Conservation (phyloP, 2,797 vertebrate genomes). For the Falco naumanni region DNA sequence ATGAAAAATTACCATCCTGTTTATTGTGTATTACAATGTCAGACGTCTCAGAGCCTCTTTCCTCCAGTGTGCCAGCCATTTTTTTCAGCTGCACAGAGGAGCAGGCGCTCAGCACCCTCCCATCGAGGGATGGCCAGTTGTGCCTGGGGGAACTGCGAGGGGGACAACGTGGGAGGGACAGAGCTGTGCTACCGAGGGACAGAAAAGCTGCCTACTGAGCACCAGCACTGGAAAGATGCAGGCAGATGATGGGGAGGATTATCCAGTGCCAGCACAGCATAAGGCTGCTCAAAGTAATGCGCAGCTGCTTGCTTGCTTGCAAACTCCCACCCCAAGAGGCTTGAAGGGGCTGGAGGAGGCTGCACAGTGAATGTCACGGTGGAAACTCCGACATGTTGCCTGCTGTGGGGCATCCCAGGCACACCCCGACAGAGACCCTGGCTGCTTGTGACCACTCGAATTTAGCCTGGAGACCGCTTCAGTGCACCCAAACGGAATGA, state of each 20-base stretch:
- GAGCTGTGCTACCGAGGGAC: neutral
- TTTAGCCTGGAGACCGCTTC: neutral
- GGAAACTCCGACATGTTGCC: neutral
- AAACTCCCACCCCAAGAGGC: neutral
- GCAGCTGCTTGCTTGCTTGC: neutral
- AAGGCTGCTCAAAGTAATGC: neutral
- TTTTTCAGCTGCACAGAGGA: neutral
- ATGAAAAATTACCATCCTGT: constrained; percentile 19
- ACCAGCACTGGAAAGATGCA: neutral
- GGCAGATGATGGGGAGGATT: neutral
- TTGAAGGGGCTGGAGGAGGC: neutral
- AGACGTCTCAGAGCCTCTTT: neutral
- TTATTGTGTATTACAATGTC: neutral
- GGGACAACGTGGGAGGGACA: neutral
- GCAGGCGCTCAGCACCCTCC: neutral
- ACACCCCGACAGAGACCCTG: neutral
- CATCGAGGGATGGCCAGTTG: neutral
- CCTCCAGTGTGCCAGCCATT: neutral
- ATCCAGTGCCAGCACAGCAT: neutral
- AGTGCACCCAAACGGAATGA: neutral
- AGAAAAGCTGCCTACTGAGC: neutral
- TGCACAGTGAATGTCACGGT: neutral
- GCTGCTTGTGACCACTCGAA: fast-evolving
- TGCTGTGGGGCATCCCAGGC: neutral
- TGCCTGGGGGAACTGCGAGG: neutral